Percentiles rank a stretch among this genome's conserved stretches.
phyloP scores from a whole-genome alignment of 2,113 vertebrate genomes.

The Pituophis catenifer region DNA sequence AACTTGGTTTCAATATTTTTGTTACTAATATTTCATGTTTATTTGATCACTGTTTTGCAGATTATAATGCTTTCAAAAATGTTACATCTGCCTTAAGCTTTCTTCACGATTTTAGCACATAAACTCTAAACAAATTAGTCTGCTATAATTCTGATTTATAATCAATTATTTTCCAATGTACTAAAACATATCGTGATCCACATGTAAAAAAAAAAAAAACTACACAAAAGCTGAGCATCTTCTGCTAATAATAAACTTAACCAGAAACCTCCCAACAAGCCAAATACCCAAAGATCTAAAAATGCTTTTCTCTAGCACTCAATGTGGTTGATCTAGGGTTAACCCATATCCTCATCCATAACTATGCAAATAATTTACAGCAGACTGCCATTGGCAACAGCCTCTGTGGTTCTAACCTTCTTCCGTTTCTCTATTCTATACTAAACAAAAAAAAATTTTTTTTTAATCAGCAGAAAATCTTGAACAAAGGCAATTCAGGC shows the following conservation, averaged over 20 bases:
- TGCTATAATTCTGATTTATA: neutral
- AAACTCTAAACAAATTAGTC: neutral
- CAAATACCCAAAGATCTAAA: neutral
- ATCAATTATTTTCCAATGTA: fast-evolving
- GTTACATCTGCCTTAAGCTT: neutral
- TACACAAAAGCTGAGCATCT: neutral
- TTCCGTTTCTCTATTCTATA: neutral
- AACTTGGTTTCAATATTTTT: neutral
- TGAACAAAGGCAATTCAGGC: constrained; percentile 4
- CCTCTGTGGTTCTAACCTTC: neutral
- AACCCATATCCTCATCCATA: neutral
- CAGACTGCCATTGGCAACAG: neutral
- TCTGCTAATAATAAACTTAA: neutral
- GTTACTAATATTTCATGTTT: neutral
- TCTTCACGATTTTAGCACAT: neutral
- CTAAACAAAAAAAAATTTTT: neutral
- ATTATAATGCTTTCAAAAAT: neutral
- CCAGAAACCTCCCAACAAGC: neutral
- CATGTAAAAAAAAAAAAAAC: neutral
- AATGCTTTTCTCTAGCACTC: neutral
- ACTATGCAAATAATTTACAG: constrained; percentile 23
- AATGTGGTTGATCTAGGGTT: neutral
- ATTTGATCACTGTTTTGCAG: neutral
- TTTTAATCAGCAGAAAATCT: neutral
- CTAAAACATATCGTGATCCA: neutral